Base-by-base conservation (phyloP, 2,797 vertebrate species). In the Oophaga sylvatica region DNA sequence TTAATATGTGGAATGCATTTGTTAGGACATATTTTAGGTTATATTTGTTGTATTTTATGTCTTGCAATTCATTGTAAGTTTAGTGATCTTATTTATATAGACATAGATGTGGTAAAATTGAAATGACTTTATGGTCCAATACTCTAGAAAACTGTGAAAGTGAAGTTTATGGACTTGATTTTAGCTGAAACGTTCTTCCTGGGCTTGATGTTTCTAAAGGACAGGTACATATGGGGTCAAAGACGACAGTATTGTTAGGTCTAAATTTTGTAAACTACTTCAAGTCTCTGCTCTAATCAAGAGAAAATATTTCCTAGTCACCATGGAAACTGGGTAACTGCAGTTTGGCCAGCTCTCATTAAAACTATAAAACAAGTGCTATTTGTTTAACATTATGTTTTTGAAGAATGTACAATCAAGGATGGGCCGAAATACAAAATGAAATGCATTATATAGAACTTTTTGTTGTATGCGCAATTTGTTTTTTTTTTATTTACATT, bases 311-410 rank as follows among this genome's bases (percentile, higher is more conserved):
- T 56, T 77, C 75, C 75, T 15, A 56, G 75, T 77, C 48, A 56
- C 75, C 75, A 77, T 77, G 75, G 75, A 77, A 77, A 77, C 71
- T 75, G 41, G 71, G 71, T 75, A 48, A 75, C 75, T 53, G 75
- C 45, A 56, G 20, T 26, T 75, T 77, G 75, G 22, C 75, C 48
- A 9, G 71, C 71, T 77, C 75, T 77, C 75, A 77, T 77, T 77
- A 77, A 77, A 77, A 77, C 75, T 77, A 77, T 77, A 56, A 77
- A 77, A 77, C 75, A 77, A 77, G 75, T 56, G 45, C 11, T 56
- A 15, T 75, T 48, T 75, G 20, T 53, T 75, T 75, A 75, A n/a
- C 71, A 77, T 77, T 9, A 26, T 77, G 22, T 77, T 77, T 56
- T 77, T 77, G 0, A 77, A 77, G 22, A 56, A 56, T 26, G 48